Conservation (phyloP, 2,797 vertebrate genomes). For the Tadarida brasiliensis region DNA sequence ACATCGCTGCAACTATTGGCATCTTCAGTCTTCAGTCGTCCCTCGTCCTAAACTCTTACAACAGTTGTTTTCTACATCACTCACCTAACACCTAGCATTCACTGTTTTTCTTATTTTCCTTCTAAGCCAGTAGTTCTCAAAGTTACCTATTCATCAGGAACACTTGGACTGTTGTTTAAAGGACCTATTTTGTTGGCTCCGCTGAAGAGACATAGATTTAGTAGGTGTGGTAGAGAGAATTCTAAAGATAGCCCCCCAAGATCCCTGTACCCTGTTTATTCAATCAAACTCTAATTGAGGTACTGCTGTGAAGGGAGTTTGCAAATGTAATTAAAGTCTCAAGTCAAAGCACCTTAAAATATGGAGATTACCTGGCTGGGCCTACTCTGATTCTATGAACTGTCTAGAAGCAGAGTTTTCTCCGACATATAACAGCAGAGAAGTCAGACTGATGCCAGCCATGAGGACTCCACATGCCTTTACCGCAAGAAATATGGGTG, state of each 20-base stretch:
- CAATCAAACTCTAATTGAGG: conserved; percentile 7
- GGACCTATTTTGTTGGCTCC: not conserved
- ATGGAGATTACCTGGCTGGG: not conserved
- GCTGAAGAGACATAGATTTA: conserved; percentile 29
- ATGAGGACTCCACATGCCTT: not conserved
- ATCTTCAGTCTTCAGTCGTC: not conserved
- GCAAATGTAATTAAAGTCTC: conserved; percentile 58
- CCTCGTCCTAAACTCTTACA: not conserved
- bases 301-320: conserved; percentile 32
- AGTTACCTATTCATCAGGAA: conserved; percentile 39
- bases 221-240: not conserved
- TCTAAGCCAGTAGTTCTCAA: not conserved
- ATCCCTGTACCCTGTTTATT: not conserved
- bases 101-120: conserved; percentile 31
- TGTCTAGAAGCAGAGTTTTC: conserved; percentile 19
- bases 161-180: conserved; percentile 19
- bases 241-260: not conserved
- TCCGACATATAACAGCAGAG: conserved; percentile 15
- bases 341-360: not conserved
- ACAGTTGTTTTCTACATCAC: not conserved
- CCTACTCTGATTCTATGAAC: not conserved
- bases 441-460: not conserved
- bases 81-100: not conserved
- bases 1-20: not conserved
- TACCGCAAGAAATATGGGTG: not conserved